These are phyloP conservation scores for Sylvia atricapilla DNA, from an alignment of 2,113 vertebrate genomes.

Conservation along the genomic window DNA sequence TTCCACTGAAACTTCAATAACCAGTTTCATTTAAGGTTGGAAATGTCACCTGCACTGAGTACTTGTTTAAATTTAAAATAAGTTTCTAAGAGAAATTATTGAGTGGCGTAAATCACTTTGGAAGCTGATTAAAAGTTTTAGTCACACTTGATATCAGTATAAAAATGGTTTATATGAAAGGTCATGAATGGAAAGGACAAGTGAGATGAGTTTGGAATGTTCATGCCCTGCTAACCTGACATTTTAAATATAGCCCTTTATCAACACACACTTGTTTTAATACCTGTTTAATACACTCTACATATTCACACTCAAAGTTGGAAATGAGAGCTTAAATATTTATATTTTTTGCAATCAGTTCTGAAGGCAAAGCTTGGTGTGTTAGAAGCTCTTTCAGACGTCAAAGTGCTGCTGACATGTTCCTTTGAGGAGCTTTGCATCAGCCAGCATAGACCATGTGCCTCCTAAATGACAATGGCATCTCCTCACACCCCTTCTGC, in stretches of 20 bases:
- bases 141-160: background rate
- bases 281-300: too few species aligned
- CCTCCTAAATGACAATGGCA: background rate
- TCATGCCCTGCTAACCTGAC: background rate
- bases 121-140: background rate
- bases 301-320: accelerated
- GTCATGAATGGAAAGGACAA: background rate
- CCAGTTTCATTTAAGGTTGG: background rate
- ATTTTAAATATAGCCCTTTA: background rate
- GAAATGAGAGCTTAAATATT: background rate
- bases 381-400: background rate
- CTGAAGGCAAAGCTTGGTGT: background rate
- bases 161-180: background rate
- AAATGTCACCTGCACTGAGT: background rate
- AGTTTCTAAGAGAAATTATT: background rate
- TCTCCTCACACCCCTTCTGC: background rate
- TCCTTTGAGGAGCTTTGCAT: background rate
- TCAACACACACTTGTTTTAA: background rate
- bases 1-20: background rate
- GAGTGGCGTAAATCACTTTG: background rate
- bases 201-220: background rate
- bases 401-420: background rate
- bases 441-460: accelerated
- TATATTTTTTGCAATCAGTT: background rate
- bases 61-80: background rate